Evolutionary conservation across 2,113 vertebrate genomes (phyloP).

Genomic region (Ciconia boyciana): DNA sequence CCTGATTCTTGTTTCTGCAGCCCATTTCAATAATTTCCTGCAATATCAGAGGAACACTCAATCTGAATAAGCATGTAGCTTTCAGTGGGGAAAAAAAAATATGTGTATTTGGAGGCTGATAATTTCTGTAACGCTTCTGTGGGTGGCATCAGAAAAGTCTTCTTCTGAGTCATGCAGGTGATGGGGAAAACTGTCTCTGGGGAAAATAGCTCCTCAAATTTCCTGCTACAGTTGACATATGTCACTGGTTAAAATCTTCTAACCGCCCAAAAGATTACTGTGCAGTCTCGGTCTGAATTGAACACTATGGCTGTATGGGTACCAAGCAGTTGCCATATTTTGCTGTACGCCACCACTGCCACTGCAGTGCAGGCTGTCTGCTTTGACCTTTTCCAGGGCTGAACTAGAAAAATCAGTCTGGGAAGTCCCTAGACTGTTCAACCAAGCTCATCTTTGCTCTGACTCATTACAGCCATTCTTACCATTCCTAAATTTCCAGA

Average conservation of each 20-base stretch:
- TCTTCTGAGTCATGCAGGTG: background rate
- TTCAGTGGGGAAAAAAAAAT: background rate
- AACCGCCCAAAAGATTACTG: accelerated
- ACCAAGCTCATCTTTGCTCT: background rate
- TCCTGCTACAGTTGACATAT: background rate
- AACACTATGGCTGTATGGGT: background rate
- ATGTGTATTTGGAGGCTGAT: background rate
- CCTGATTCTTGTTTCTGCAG: background rate
- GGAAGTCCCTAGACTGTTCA: background rate
- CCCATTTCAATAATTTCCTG: background rate
- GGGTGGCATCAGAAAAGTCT: background rate
- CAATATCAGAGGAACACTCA: background rate
- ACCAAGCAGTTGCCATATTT: background rate
- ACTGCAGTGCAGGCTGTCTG: background rate
- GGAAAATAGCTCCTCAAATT: background rate
- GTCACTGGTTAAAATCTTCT: background rate
- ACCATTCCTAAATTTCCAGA: background rate
- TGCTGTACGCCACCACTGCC: background rate
- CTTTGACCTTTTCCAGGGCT: background rate
- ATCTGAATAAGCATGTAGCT: background rate
- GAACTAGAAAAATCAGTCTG: background rate
- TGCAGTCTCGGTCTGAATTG: background rate
- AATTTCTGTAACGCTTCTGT: background rate
- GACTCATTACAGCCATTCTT: background rate
- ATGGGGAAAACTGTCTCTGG: background rate